phyloP scores from a whole-genome alignment of 2,113 vertebrate genomes.

The Lophotis ruficrista region DNA sequence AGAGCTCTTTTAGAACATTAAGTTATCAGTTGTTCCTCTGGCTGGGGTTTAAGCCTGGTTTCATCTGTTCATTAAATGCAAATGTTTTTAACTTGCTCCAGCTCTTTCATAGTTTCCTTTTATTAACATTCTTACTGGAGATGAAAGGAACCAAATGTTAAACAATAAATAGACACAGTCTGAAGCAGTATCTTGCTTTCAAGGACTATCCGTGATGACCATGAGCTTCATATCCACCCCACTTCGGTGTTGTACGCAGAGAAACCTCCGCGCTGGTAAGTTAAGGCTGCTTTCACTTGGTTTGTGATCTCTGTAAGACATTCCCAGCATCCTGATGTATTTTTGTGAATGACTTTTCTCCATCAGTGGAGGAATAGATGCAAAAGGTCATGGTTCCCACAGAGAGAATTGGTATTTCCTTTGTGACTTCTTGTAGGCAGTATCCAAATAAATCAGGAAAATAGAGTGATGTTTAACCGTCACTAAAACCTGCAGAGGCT shows the following conservation, averaged over 20 bases:
- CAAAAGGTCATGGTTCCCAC: not conserved
- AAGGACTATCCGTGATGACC: slow-evolving; percentile 95
- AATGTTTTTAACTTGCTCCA: not conserved
- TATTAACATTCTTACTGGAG: not conserved
- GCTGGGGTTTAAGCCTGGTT: not conserved
- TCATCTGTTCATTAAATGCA: not conserved
- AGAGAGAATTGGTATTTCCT: not conserved
- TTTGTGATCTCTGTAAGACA: not conserved
- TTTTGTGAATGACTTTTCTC: not conserved
- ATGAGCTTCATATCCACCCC: slow-evolving; percentile 95
- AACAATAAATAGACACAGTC: not conserved
- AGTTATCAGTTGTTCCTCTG: not conserved
- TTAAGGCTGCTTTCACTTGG: not conserved
- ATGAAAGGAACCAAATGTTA: not conserved
- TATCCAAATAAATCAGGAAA: not conserved
- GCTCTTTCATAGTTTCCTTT: not conserved
- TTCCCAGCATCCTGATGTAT: not conserved
- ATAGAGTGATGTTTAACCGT: not conserved
- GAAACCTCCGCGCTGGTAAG: slow-evolving; percentile 96
- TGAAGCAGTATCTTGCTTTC: slow-evolving; percentile 11
- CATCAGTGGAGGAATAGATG: not conserved
- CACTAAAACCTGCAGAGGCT: not conserved
- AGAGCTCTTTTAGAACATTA: not conserved
- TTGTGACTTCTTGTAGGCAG: not conserved
- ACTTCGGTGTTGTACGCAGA: slow-evolving; percentile 93